Conservation (phyloP, 2,888 invertebrate genomes). For the Melangyna quadrimaculata region DNA sequence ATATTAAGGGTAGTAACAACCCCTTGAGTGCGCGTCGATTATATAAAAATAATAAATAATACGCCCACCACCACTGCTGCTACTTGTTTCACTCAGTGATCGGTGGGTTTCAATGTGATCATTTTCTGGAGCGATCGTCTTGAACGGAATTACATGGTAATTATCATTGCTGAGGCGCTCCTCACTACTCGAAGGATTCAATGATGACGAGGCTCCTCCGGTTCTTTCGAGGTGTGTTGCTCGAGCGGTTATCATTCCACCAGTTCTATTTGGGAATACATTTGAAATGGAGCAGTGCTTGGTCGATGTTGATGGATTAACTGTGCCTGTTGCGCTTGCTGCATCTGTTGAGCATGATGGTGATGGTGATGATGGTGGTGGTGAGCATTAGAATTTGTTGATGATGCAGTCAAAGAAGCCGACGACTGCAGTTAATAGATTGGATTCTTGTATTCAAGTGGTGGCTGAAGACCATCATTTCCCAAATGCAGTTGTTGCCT, state of each 20-base stretch:
- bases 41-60: too few relatives aligned
- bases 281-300: conserved; percentile 55
- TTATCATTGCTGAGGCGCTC: conserved; percentile 80
- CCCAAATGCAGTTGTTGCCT: conserved; percentile 60
- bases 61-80: conserved; percentile 78
- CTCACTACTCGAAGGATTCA: conserved; percentile 81
- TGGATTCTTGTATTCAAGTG: conserved; percentile 91
- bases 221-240: conserved; percentile 77
- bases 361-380: conserved; percentile 77
- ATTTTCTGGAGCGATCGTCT: conserved; percentile 66
- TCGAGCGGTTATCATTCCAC: conserved; percentile 76
- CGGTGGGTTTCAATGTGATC: conserved; percentile 78
- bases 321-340: conserved; percentile 69
- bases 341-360: conserved; percentile 70
- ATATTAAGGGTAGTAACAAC: too few relatives aligned
- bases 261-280: conserved; percentile 70
- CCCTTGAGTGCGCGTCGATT: too few relatives aligned
- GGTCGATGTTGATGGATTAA: conserved; percentile 65
- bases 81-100: conserved; percentile 82
- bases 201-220: conserved; percentile 76
- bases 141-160: conserved; percentile 73
- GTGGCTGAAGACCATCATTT: conserved; percentile 75
- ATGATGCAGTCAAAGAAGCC: conserved; percentile 66
- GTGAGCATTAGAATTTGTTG: conserved; percentile 75
- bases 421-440: conserved; percentile 88